Evolutionary conservation across 2,797 vertebrate genomes (phyloP).

Genomic region (Sebastes elongatus): DNA sequence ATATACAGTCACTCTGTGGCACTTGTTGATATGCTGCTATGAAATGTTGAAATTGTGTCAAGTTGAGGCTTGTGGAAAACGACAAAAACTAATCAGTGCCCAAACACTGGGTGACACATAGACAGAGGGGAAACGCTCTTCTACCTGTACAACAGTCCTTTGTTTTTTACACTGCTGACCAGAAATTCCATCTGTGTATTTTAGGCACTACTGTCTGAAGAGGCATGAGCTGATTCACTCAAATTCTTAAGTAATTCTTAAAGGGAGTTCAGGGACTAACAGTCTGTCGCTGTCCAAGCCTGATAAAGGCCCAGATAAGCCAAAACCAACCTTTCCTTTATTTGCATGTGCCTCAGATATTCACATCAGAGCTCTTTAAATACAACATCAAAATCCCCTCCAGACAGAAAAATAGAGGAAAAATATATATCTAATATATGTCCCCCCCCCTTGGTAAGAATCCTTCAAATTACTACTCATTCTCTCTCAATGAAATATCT

Average conservation of each 20-base stretch:
- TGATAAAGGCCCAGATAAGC: background rate
- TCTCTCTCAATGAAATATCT: background rate
- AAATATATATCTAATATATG: no score
- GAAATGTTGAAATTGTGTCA: constrained; percentile 10
- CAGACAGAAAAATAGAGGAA: background rate
- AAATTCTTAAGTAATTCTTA: background rate
- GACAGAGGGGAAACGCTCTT: background rate
- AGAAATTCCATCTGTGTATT: background rate
- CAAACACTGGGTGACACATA: background rate
- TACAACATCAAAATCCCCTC: background rate
- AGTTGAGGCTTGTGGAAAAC: background rate
- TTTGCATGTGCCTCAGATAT: background rate
- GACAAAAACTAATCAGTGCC: background rate
- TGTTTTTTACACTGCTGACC: background rate
- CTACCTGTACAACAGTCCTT: background rate
- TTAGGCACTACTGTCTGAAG: background rate
- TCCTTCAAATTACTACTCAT: background rate
- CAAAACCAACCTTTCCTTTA: background rate
- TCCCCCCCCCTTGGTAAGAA: background rate
- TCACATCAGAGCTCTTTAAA: background rate
- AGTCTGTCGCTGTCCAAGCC: background rate
- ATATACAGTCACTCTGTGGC: background rate
- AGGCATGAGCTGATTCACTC: background rate
- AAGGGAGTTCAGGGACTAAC: background rate
- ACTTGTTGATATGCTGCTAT: background rate